Evolutionary conservation across 2,888 invertebrate species (phyloP), one percentile per base, ranked within the genome.

Genomic region (Pseudococcus viburni): DNA sequence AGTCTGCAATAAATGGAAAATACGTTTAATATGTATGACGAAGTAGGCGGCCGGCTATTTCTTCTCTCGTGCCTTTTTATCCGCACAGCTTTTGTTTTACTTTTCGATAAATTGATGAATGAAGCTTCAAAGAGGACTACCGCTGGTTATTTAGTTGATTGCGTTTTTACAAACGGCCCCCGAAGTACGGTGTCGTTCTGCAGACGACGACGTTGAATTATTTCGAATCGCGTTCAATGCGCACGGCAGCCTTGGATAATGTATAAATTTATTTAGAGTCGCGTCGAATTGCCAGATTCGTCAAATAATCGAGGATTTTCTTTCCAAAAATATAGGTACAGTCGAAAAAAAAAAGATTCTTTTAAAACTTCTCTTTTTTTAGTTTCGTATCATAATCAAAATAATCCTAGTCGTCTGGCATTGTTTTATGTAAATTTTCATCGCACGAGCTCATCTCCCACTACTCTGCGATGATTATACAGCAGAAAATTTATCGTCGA

Each of bases 11-110:
- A 55, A 55, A 55, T 59, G 68, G 68, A 15, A 73, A 73, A 73
- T 73, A 73, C 68, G 68, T 73, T 73, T 73, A 73, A 73, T 73
- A 73, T 73, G 68, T 73, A 73, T 73, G 68, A 73, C 11, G 68
- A 33, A 73, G 68, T 73, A 73, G 68, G 33, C 68, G 68, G 68
- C 68, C 26, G 68, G 64, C 26, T 73, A 26, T 73, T 73, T 73
- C 26, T 73, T 64, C 17, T 59, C 19, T 59, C n/a, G 33, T 26
- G 22, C 11, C 68, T 73, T 73, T 73, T 26, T 73, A 73, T 73
- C 68, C 68, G n/a, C 55, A 1, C 46, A 0, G 9, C 17, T 64
- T 64, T 19, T 64, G 19, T 64, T 64, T 64, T 22, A 64, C 22
- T 64, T 12, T 73, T 59, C 9, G 68, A 73, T 73, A 73, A 73